Base-by-base conservation (phyloP, 2,888 invertebrate genomes). In the Microplitis manilae region DNA sequence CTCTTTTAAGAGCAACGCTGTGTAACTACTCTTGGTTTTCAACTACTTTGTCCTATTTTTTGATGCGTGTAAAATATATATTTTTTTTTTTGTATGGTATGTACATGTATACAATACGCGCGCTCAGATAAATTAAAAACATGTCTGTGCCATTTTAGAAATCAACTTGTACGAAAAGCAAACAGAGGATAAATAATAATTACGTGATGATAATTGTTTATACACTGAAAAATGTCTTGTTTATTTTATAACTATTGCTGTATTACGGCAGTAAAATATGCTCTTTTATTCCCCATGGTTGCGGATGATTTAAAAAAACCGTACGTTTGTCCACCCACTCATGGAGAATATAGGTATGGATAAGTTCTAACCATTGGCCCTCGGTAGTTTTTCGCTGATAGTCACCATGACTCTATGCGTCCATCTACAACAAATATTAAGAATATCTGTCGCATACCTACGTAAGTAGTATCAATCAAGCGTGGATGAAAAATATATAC, bases 11-110 rank as follows among this genome's bases (percentile, higher is more conserved):
- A 50, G 50, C 50, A 50, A 50, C 13, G 13, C 50, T 50, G 50
- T 50, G 50, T 50, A 50, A 50, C 50, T 50, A 50, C 50, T 50
- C 50, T 50, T 2, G 50, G 50, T 50, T 50, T 50, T 50, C 50
- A 50, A 50, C 50, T 50, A 50, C 50, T 50, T 50, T 50, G 50
- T 50, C 50, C 50, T 50, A 50, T 50, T 50, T 50, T 50, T 50
- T 50, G 50, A 50, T 50, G 50, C 50, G 50, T 7, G 13, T 13
- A 50, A 50, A 50, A 50, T 50, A 50, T 50, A 7, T 50, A 50
- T 50, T 8, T 50, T 50, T 50, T 50, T 41, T 41, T 50, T 50
- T 8, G 8, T 7, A 50, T 50, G 2, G 30, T 50, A 13, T 8
- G 2, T 50, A 13, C 50, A 50, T 8, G 9, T 50, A 50, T 13